These are phyloP conservation scores for Coracopsis vasa DNA, from an alignment of 2,113 vertebrate genomes.

Conservation along the genomic window DNA sequence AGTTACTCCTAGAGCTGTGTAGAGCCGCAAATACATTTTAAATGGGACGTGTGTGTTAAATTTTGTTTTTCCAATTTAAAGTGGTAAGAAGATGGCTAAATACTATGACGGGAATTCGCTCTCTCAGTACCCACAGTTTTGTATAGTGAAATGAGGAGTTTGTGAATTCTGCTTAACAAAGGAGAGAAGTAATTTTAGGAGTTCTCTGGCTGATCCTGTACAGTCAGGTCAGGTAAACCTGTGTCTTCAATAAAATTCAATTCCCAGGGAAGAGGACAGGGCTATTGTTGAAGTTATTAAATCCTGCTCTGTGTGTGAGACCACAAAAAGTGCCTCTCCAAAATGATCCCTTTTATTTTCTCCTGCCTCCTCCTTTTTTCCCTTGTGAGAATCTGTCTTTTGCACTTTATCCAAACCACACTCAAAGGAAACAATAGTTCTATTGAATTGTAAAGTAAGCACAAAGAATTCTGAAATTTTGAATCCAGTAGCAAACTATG, in stretches of 20 bases:
- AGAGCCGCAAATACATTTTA: background rate
- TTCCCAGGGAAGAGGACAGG: background rate
- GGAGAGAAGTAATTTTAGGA: background rate
- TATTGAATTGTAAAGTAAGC: constrained; percentile 1
- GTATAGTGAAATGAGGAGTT: background rate
- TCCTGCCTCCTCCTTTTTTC: background rate
- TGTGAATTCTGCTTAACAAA: background rate
- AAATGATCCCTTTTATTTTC: background rate
- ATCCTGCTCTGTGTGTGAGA: background rate
- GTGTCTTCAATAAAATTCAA: background rate
- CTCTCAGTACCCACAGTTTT: background rate
- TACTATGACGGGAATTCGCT: background rate
- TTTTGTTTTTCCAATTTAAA: background rate
- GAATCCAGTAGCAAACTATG: background rate
- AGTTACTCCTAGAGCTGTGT: background rate
- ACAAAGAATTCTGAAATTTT: background rate
- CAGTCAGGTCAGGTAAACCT: background rate
- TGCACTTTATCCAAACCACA: constrained; percentile 9
- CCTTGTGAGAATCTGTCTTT: background rate
- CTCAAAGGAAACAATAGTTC: background rate
- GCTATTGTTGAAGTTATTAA: background rate
- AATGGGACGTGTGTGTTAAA: background rate
- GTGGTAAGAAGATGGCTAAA: background rate
- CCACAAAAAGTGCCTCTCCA: constrained; percentile 21
- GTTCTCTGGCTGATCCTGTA: background rate